Evolutionary conservation across 2,888 invertebrate species (phyloP).

Genomic region (Muscina levida): DNA sequence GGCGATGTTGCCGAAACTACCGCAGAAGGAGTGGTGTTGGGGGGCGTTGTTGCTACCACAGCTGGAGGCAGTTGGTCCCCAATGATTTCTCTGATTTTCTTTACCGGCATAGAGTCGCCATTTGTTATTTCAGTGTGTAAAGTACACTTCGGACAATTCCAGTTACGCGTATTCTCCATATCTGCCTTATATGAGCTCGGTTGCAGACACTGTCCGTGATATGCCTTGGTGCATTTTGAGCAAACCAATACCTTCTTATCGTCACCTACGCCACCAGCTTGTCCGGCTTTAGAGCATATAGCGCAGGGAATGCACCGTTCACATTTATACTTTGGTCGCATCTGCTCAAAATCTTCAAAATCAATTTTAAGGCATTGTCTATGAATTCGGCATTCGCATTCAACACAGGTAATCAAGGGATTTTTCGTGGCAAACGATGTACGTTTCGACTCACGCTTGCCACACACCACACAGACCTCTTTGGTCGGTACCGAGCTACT

Average conservation of each 20-base stretch:
- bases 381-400: constrained; percentile 74
- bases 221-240: constrained; percentile 91
- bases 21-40: constrained; percentile 41
- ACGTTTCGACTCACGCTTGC: constrained; percentile 73
- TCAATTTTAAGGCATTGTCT: constrained; percentile 71
- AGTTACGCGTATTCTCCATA: constrained; percentile 81
- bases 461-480: constrained; percentile 72
- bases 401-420: constrained; percentile 73
- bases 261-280: not conserved
- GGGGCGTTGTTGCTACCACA: constrained; percentile 1
- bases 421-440: constrained; percentile 72
- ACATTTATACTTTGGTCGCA: constrained; percentile 87
- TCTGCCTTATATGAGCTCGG: constrained; percentile 83
- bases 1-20: too few relatives aligned
- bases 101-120: constrained; percentile 61
- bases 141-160: constrained; percentile 87
- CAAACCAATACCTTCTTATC: constrained; percentile 82
- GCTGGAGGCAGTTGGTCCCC: constrained; percentile 54
- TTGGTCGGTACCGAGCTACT: constrained; percentile 30
- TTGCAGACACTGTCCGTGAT: constrained; percentile 89
- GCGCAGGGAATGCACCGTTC: constrained; percentile 93
- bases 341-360: constrained; percentile 71
- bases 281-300: constrained; percentile 62
- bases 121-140: constrained; percentile 62
- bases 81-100: constrained; percentile 68